Conservation (phyloP, 2,888 invertebrate genomes). For the Steinernema hermaphroditum region DNA sequence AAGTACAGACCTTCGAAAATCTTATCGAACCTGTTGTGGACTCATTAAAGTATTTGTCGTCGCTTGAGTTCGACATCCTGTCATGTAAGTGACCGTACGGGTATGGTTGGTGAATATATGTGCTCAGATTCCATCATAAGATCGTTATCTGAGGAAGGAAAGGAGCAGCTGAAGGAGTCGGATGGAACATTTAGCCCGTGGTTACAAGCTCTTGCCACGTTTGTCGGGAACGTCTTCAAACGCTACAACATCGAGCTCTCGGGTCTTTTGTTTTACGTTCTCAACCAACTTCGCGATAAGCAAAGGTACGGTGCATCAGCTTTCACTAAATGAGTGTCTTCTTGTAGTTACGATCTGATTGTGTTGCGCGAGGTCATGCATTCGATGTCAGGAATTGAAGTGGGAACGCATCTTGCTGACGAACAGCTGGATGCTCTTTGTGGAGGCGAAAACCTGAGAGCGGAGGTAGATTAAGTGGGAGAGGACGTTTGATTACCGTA, state of each 20-base stretch:
- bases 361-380: slow-evolving; percentile 95
- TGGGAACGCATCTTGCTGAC: slow-evolving; percentile 89
- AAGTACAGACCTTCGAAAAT: slow-evolving; percentile 79
- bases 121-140: slow-evolving; percentile 90
- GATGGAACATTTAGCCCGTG: slow-evolving; percentile 81
- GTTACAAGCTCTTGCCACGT: slow-evolving; percentile 79
- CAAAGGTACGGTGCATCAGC: slow-evolving; percentile 75
- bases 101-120: no score
- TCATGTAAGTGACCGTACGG: slow-evolving; percentile 77
- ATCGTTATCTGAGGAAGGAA: slow-evolving; percentile 78
- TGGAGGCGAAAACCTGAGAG: slow-evolving; percentile 90
- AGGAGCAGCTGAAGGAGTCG: slow-evolving; percentile 79
- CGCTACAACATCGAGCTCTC: slow-evolving; percentile 88
- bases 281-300: slow-evolving; percentile 91
- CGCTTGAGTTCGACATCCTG: slow-evolving; percentile 90
- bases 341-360: slow-evolving; percentile 76
- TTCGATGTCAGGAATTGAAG: slow-evolving; percentile 98
- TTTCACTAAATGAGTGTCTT: background rate
- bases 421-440: slow-evolving; percentile 95
- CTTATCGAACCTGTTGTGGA: slow-evolving; percentile 94
- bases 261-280: slow-evolving; percentile 91
- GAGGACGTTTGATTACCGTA: slow-evolving; percentile 6
- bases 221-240: slow-evolving; percentile 92
- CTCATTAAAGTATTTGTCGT: slow-evolving; percentile 90
- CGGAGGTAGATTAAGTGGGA: slow-evolving; percentile 75